Evolutionary conservation across 2,797 vertebrate species (phyloP).

Genomic region (Diplodus sargus): DNA sequence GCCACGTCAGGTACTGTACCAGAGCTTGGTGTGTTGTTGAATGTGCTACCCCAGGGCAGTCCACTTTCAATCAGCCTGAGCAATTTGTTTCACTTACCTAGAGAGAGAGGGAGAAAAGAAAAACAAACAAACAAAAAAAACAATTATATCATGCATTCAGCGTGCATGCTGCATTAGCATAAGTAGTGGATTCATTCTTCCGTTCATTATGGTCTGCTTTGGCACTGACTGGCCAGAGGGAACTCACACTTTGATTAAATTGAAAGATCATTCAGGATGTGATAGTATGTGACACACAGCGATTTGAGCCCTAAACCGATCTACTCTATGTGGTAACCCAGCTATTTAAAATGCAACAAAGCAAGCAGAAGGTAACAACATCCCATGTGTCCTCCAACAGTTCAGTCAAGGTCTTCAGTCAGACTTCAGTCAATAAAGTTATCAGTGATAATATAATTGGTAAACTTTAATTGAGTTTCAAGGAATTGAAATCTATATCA

Average conservation of each 20-base stretch:
- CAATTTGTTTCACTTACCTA: slow-evolving; percentile 84
- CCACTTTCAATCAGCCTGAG: slow-evolving; percentile 66
- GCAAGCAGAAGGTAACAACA: neutral
- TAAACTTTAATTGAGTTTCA: slow-evolving; percentile 18
- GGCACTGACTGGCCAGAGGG: slow-evolving; percentile 36
- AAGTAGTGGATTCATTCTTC: slow-evolving; percentile 36
- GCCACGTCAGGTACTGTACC: slow-evolving; percentile 63
- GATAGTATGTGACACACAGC: slow-evolving; percentile 14
- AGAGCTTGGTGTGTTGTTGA: slow-evolving; percentile 42
- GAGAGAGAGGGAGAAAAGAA: slow-evolving; percentile 47
- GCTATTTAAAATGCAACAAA: slow-evolving; percentile 18
- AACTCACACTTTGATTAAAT: slow-evolving; percentile 37
- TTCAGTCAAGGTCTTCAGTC: slow-evolving; percentile 30
- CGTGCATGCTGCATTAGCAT: slow-evolving; percentile 34
- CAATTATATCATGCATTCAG: slow-evolving; percentile 54
- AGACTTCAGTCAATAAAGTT: neutral
- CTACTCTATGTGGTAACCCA: neutral
- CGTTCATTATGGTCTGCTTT: slow-evolving; percentile 11
- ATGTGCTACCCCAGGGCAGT: slow-evolving; percentile 51
- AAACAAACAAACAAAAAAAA: slow-evolving; percentile 46
- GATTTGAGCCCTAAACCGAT: slow-evolving; percentile 29
- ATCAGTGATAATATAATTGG: slow-evolving; percentile 23
- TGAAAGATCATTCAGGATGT: slow-evolving; percentile 42
- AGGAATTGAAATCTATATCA: slow-evolving; percentile 10
- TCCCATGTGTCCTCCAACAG: neutral